These are phyloP conservation scores for Drosophila rhopaloa DNA, from an alignment of 1,140 invertebrate genomes.

Conservation along the genomic window DNA sequence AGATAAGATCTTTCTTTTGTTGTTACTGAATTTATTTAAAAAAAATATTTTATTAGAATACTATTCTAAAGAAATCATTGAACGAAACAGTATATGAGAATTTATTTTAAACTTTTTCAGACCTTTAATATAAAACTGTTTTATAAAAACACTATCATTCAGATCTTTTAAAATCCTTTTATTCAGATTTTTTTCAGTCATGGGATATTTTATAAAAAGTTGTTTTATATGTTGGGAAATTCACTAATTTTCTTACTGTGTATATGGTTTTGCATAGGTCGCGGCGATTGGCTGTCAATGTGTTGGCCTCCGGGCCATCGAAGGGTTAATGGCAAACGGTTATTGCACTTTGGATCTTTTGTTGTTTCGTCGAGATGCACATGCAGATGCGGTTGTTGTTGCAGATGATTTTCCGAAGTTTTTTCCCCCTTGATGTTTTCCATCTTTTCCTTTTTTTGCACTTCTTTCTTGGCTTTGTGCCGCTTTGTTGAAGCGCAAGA, in stretches of 20 bases:
- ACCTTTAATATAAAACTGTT: too few relatives aligned
- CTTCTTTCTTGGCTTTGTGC: slow-evolving; percentile 13
- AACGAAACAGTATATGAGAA: too few relatives aligned
- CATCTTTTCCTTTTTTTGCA: neutral
- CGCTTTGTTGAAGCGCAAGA: slow-evolving; percentile 13
- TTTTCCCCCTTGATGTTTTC: slow-evolving; percentile 8
- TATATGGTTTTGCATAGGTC: slow-evolving; percentile 10
- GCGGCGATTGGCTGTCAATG: slow-evolving; percentile 5
- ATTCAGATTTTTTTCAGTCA: neutral
- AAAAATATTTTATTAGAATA: too few relatives aligned
- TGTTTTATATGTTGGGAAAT: too few relatives aligned
- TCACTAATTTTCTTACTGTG: neutral
- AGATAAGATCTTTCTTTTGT: too few relatives aligned
- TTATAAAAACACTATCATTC: too few relatives aligned
- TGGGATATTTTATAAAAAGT: neutral
- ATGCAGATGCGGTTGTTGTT: slow-evolving; percentile 40
- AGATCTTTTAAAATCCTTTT: too few relatives aligned
- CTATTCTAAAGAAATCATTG: too few relatives aligned
- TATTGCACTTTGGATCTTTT: slow-evolving; percentile 68
- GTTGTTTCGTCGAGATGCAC: slow-evolving; percentile 8
- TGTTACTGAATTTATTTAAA: too few relatives aligned
- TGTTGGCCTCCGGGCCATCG: slow-evolving; percentile 10
- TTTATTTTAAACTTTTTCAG: too few relatives aligned
- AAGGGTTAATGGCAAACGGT: slow-evolving; percentile 64
- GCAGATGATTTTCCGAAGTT: slow-evolving; percentile 52